These are phyloP conservation scores for Mycalesis mineus DNA, from an alignment of 2,888 invertebrate species.

Conservation along the genomic window DNA sequence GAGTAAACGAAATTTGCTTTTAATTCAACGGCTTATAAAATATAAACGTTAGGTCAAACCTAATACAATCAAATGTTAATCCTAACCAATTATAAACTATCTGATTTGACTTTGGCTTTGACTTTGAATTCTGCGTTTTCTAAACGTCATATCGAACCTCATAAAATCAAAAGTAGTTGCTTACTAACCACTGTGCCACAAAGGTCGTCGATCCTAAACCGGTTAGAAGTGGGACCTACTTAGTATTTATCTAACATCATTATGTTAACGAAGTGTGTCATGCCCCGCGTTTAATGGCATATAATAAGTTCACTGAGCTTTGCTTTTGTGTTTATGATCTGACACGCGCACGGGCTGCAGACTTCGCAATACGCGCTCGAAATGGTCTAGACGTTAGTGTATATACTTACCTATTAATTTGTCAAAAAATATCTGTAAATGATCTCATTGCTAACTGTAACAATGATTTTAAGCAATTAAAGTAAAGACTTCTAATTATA, in stretches of 20 bases:
- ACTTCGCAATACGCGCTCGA: conserved; percentile 7
- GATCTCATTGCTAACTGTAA: no score
- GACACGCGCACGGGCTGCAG: conserved; percentile 13
- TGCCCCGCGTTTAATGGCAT: conserved; percentile 20
- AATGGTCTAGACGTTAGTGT: neutral
- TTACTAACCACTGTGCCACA: neutral
- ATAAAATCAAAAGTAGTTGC: no score
- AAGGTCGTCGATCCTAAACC: neutral
- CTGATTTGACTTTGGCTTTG: no score
- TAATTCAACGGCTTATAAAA: no score
- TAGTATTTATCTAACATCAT: conserved; percentile 3
- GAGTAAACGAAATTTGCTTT: no score
- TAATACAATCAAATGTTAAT: no score
- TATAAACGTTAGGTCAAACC: no score
- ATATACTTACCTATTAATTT: no score
- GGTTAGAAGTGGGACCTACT: neutral
- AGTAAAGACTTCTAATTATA: no score
- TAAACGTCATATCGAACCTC: neutral
- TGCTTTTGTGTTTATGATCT: conserved; percentile 21
- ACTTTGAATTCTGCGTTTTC: neutral
- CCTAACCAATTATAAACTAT: no score
- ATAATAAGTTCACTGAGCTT: conserved; percentile 29
- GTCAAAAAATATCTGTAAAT: no score
- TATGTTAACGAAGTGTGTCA: conserved; percentile 4
- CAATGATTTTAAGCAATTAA: no score